phyloP scores from a whole-genome alignment of 2,113 vertebrate genomes.

The Platysteira castanea region DNA sequence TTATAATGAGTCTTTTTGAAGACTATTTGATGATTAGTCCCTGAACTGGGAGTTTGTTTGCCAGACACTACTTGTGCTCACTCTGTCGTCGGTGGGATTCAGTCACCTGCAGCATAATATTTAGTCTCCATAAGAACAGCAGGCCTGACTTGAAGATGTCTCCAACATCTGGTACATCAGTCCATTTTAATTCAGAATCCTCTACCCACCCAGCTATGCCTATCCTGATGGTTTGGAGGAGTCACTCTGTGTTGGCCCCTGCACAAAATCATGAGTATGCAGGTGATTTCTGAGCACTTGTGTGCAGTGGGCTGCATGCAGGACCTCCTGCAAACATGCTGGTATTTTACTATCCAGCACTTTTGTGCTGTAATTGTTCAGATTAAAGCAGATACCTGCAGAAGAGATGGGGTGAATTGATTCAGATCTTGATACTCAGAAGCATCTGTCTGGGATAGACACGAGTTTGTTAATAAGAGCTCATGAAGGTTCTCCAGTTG shows the following conservation, averaged over 20 bases:
- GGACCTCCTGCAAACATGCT: not conserved
- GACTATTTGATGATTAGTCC: not conserved
- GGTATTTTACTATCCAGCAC: not conserved
- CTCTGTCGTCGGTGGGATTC: not conserved
- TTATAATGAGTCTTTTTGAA: not conserved
- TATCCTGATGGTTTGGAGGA: not conserved
- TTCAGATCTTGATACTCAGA: not conserved
- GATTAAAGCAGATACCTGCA: not conserved
- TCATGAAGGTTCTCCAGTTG: not conserved
- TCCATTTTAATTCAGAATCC: not conserved
- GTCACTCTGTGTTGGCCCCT: not conserved
- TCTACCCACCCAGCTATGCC: not conserved
- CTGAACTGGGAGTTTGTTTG: not conserved
- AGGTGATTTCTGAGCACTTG: not conserved
- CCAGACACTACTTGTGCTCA: not conserved
- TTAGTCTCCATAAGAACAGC: not conserved
- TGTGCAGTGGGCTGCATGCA: not conserved
- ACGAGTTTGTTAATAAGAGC: not conserved
- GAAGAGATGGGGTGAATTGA: not conserved
- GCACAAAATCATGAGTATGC: not conserved
- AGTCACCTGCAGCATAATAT: not conserved
- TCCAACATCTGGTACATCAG: not conserved
- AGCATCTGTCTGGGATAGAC: not conserved
- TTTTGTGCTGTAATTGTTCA: not conserved
- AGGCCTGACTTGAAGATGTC: not conserved